Base-by-base conservation (phyloP, 92 coral and sea anemone genomes). In the Diadumene lineata region DNA sequence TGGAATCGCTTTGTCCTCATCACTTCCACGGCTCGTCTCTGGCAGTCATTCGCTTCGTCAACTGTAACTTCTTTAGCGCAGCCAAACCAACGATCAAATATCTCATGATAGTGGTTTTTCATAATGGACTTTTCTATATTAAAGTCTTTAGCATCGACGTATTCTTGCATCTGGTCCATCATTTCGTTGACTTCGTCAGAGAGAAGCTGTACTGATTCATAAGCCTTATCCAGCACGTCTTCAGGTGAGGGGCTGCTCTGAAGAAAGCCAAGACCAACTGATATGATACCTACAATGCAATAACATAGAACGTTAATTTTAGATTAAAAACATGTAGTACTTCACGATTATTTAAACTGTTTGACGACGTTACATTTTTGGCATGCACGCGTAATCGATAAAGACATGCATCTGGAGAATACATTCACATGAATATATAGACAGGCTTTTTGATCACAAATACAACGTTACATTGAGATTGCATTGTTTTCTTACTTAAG, bases 101-200 rank as follows among this genome's bases (percentile, higher is more conserved):
- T 34, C 23, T 58, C 78, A 43, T 60, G 57, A 56, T 58, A 73
- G 18, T 13, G 31, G 19, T 25, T 58, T 2, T 13, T 58, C 67
- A 73, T 73, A 21, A 43, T n/a, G 17, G 17, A 17, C 29, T 19
- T 73, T 21, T 73, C 78, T 2, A 43, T 0, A 16, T 60, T 0
- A 13, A 73, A 31, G 10, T 33, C 68, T 22, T 60, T 73, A 24
- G 44, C 69, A 28, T 73, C 78, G 8, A 30, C 57, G 27, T 73
- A 73, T 6, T 73, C 78, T 26, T 21, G 32, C 78, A 73, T 22
- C 68, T 73, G 78, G 26, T 60, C 48, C 58, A 73, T 6, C 19
- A 43, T 23, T 10, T 10, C 57, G 31, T 73, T 60, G 9, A 73
- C 53, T 43, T 73, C 78, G 25, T 56, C 31, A 11, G 66, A 18